Evolutionary conservation across 2,113 vertebrate species (phyloP).

Genomic region (Paradoxurus hermaphroditus): DNA sequence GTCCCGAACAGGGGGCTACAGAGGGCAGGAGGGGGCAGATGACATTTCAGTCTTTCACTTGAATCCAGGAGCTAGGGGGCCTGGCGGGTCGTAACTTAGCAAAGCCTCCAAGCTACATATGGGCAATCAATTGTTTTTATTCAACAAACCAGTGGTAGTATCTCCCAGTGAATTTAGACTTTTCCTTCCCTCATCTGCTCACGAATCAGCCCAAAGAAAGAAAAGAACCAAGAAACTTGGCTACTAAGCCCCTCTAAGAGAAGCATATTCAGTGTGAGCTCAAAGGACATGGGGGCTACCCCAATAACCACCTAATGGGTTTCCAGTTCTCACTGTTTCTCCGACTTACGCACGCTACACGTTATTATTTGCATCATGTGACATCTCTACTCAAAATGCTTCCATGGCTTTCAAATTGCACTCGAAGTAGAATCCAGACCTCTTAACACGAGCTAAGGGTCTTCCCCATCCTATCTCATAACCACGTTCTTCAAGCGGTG

Average conservation of each 20-base stretch:
- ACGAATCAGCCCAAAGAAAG: neutral
- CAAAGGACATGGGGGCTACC: accelerated
- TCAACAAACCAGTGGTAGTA: neutral
- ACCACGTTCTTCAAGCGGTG: neutral
- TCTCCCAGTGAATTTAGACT: neutral
- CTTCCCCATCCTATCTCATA: neutral
- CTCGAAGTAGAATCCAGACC: neutral
- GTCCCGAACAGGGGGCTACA: neutral
- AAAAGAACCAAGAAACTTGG: neutral
- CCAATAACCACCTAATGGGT: neutral
- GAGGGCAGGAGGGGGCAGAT: neutral
- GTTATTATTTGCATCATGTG: neutral
- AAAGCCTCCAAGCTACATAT: neutral
- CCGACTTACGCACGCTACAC: neutral
- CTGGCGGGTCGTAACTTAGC: neutral
- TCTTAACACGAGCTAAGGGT: neutral
- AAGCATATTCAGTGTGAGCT: neutral
- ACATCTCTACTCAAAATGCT: neutral
- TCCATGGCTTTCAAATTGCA: neutral
- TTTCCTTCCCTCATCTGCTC: neutral
- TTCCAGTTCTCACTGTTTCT: neutral
- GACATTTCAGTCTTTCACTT: neutral
- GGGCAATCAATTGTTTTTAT: neutral
- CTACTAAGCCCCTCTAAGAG: neutral
- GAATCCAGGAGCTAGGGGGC: neutral